Evolutionary conservation across 2,888 invertebrate genomes (phyloP).

Genomic region (Himalopsyche japonica): DNA sequence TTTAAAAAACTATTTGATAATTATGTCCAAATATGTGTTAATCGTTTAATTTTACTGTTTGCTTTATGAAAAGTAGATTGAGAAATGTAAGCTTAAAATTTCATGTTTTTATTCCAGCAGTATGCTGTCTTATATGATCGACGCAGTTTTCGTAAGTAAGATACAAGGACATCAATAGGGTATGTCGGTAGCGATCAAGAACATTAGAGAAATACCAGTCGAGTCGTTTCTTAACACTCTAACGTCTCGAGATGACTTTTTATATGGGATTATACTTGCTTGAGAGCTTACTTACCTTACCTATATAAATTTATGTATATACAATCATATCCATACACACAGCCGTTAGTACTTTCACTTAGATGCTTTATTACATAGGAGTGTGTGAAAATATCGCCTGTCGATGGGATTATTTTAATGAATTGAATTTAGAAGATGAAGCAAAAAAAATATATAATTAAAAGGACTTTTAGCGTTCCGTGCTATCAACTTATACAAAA

Average conservation of each 20-base stretch:
- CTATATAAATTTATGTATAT: neutral
- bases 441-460: neutral
- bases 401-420: neutral
- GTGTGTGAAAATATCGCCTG: neutral
- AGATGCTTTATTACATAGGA: neutral
- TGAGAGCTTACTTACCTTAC: neutral
- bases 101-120: too few relatives aligned
- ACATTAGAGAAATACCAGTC: constrained; percentile 13
- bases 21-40: too few relatives aligned
- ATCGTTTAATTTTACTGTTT: too few relatives aligned
- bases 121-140: neutral
- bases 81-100: too few relatives aligned
- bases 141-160: constrained; percentile 14
- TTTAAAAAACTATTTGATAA: too few relatives aligned
- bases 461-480: too few relatives aligned
- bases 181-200: constrained; percentile 25
- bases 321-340: neutral
- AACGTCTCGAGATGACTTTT: neutral
- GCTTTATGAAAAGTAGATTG: too few relatives aligned
- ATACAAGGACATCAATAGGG: constrained; percentile 29
- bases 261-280: neutral
- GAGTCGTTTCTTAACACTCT: constrained; percentile 16
- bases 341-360: neutral
- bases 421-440: neutral
- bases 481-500: too few relatives aligned